Conservation (phyloP, 2,888 invertebrate species). For the Buathra laborator region DNA sequence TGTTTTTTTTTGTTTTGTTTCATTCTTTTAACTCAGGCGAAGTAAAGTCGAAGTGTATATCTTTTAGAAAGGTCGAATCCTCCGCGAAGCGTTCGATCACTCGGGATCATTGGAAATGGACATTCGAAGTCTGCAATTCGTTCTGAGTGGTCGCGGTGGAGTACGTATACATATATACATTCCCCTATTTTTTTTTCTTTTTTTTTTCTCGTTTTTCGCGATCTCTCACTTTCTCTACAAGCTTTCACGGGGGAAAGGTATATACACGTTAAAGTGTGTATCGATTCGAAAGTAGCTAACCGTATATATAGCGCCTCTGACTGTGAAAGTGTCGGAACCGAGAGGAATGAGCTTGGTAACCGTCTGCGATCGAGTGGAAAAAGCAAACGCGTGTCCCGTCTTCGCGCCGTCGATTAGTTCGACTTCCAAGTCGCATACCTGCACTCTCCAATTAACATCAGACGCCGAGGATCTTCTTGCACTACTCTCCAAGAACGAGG, state of each 20-base stretch:
- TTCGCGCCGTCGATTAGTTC: constrained; percentile 15
- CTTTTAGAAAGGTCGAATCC: constrained; percentile 41
- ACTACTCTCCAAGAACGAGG: not conserved
- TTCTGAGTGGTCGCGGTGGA: constrained; percentile 54
- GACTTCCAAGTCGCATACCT: constrained; percentile 24
- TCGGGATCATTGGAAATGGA: constrained; percentile 62
- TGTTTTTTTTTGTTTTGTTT: not conserved
- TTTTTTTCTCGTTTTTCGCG: constrained; percentile 26
- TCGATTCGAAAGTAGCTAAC: constrained; percentile 21
- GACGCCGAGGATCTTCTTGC: not conserved
- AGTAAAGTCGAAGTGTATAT: constrained; percentile 26
- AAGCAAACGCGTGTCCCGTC: constrained; percentile 18
- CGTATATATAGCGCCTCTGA: not conserved
- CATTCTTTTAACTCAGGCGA: not conserved
- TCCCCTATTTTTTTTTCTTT: not conserved
- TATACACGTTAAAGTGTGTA: not conserved
- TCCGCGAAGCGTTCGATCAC: constrained; percentile 57
- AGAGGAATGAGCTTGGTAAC: constrained; percentile 16
- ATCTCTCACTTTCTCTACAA: constrained; percentile 39
- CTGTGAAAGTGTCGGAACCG: not conserved
- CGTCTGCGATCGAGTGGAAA: constrained; percentile 27
- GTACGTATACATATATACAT: constrained; percentile 23
- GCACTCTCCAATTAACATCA: constrained; percentile 20
- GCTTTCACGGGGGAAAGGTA: not conserved
- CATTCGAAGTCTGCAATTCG: constrained; percentile 63